Evolutionary conservation across 2,797 vertebrate species (phyloP).

Genomic region (Epinephelus coioides): DNA sequence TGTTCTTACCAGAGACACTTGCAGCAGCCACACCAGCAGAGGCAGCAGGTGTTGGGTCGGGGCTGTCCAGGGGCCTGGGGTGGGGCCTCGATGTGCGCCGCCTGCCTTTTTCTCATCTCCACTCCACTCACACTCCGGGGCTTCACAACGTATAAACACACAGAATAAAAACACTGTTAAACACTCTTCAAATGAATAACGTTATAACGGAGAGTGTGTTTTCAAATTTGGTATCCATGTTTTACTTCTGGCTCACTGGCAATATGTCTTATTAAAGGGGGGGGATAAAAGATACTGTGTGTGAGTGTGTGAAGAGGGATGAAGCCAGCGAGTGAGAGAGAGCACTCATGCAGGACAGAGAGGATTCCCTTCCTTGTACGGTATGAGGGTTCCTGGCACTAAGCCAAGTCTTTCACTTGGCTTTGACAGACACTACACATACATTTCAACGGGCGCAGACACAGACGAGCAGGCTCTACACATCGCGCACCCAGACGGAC

Average conservation of each 20-base stretch:
- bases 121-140: conserved; percentile 89
- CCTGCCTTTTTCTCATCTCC: conserved; percentile 99
- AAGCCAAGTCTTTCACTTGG: conserved; percentile 55
- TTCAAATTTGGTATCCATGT: background rate
- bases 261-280: background rate
- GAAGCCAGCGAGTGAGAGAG: conserved; percentile 9
- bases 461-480: conserved; percentile 6
- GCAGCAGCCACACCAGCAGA: conserved; percentile 99
- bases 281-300: background rate
- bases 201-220: background rate
- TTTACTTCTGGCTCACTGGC: conserved; percentile 4
- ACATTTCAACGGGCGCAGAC: conserved; percentile 43
- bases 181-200: conserved; percentile 4
- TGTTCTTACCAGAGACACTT: conserved; percentile 97
- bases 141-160: conserved; percentile 58
- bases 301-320: conserved; percentile 8
- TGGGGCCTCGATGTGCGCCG: conserved; percentile 95
- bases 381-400: conserved; percentile 52
- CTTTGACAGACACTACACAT: conserved; percentile 57
- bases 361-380: conserved; percentile 73
- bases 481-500: background rate
- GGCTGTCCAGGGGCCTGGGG: conserved; percentile 94
- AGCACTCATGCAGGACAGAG: conserved; percentile 52
- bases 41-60: conserved; percentile 97
- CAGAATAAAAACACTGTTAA: conserved; percentile 41